Conservation (phyloP, 2,888 invertebrate genomes). For the Orthosia gracilis region DNA sequence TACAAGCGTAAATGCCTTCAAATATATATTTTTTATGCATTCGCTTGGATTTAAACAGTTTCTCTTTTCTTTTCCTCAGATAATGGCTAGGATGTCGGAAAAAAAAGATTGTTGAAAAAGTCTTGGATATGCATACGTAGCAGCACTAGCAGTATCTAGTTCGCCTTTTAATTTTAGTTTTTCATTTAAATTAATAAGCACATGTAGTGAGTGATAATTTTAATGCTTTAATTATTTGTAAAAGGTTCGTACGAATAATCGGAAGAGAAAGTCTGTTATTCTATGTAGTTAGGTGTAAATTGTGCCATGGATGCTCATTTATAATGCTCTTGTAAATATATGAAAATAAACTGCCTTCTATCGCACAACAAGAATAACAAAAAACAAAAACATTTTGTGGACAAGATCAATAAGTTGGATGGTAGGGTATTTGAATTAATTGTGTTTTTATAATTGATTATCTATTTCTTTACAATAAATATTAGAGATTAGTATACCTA, state of each 20-base stretch:
- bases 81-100: slow-evolving; percentile 55
- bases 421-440: slow-evolving; percentile 3
- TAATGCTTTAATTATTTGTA: slow-evolving; percentile 24
- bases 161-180: slow-evolving; percentile 30
- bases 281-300: slow-evolving; percentile 2
- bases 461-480: slow-evolving; percentile 39
- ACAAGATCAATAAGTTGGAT: slow-evolving; percentile 39
- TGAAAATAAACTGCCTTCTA: not conserved
- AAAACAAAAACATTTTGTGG: slow-evolving; percentile 11
- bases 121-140: slow-evolving; percentile 54
- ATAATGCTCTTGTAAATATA: slow-evolving; percentile 50
- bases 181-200: slow-evolving; percentile 9
- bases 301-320: slow-evolving; percentile 18
- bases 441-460: slow-evolving; percentile 22
- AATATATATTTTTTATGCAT: slow-evolving; percentile 28
- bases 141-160: slow-evolving; percentile 56
- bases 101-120: slow-evolving; percentile 58
- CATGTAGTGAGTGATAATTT: slow-evolving; percentile 39
- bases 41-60: slow-evolving; percentile 37
- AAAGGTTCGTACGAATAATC: slow-evolving; percentile 4
- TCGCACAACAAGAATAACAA: not conserved
- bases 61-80: slow-evolving; percentile 58
- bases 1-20: slow-evolving; percentile 45
- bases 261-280: not conserved
- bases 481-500: slow-evolving; percentile 12